Evolutionary conservation across 2,797 vertebrate genomes (phyloP).

Genomic region (Hypotaenidia philippensis): DNA sequence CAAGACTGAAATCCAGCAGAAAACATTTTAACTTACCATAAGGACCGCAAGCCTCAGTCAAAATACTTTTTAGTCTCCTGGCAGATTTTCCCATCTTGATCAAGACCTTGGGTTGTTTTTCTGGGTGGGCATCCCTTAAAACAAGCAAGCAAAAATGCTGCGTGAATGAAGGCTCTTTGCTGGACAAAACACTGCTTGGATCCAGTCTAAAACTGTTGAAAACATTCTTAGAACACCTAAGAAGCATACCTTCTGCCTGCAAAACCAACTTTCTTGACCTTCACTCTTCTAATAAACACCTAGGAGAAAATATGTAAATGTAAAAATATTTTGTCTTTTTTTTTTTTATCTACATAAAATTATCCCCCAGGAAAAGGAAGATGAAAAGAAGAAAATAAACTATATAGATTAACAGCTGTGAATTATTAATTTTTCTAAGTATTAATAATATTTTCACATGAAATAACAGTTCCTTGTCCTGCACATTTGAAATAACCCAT

Average conservation of each 20-base stretch:
- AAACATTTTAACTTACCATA: neutral
- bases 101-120: neutral
- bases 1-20: neutral
- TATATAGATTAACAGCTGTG: neutral
- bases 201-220: neutral
- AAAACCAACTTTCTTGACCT: neutral
- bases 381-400: neutral
- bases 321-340: neutral
- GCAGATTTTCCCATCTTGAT: neutral
- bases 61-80: neutral
- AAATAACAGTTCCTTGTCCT: neutral
- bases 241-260: neutral
- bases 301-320: neutral
- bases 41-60: neutral
- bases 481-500: neutral
- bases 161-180: neutral
- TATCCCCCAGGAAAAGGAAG: neutral
- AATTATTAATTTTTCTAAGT: neutral
- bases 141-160: neutral
- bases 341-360: neutral
- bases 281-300: neutral
- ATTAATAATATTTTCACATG: neutral
- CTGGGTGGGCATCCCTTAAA: neutral
- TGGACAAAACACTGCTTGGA: neutral
- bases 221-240: neutral